phyloP scores from a whole-genome alignment of 2,113 vertebrate species.

The Pungitius pungitius region DNA sequence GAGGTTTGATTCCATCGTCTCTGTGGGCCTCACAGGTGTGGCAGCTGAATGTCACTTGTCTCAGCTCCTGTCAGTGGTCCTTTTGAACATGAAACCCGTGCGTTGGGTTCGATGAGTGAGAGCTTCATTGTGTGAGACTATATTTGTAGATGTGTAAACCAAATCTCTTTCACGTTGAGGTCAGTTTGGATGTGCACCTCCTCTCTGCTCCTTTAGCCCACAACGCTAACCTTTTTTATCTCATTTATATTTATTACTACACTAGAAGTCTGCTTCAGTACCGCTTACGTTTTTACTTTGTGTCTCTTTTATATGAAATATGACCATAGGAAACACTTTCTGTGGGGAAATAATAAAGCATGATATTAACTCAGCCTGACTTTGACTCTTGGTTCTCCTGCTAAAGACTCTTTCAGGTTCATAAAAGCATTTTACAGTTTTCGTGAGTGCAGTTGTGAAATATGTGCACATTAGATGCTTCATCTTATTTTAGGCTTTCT shows the following conservation, averaged over 20 bases:
- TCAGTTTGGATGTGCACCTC: conserved; percentile 56
- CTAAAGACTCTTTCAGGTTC: conserved; percentile 34
- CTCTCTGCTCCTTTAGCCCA: conserved; percentile 27
- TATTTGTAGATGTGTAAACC: conserved; percentile 69
- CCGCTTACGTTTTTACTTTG: conserved; percentile 66
- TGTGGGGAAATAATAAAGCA: conserved; percentile 77
- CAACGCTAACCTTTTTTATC: conserved; percentile 47
- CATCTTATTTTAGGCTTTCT: conserved; percentile 74
- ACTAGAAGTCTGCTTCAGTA: conserved; percentile 49
- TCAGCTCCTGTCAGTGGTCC: conserved; percentile 34
- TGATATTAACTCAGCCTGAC: conserved; percentile 33
- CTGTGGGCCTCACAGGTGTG: conserved; percentile 42
- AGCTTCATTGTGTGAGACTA: conserved; percentile 42
- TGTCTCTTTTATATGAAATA: conserved; percentile 77
- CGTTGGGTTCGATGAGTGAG: conserved; percentile 25
- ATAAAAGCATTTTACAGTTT: conserved; percentile 36
- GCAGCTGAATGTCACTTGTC: conserved; percentile 37
- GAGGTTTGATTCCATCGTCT: conserved; percentile 49
- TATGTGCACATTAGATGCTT: conserved; percentile 57
- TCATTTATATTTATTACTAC: conserved; percentile 79
- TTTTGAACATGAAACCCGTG: conserved; percentile 33
- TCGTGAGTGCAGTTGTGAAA: conserved; percentile 68
- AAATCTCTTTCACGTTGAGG: conserved; percentile 62
- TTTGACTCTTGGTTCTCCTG: conserved; percentile 22
- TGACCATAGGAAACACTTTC: conserved; percentile 61